These are phyloP conservation scores for Nicator chloris DNA, from an alignment of 2,113 vertebrate genomes.

Conservation along the genomic window DNA sequence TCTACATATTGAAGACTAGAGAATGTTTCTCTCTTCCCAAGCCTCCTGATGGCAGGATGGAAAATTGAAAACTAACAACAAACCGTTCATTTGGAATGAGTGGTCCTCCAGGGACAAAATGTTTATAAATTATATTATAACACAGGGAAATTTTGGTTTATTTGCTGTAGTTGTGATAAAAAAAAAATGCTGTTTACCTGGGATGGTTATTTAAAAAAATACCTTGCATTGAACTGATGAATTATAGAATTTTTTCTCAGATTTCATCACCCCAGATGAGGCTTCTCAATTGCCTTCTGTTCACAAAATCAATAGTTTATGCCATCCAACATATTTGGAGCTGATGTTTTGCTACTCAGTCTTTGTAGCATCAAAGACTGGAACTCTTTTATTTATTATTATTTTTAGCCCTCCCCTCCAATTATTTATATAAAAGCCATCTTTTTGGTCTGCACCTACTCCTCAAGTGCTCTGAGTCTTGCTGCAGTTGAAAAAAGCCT, in stretches of 20 bases:
- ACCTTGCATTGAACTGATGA: not conserved
- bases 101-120: not conserved
- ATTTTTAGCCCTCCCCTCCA: not conserved
- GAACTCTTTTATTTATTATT: not conserved
- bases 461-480: not conserved
- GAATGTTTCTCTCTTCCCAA: not conserved
- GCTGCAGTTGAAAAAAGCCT: not conserved
- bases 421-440: not conserved
- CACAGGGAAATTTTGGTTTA: not conserved
- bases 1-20: not conserved
- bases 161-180: not conserved
- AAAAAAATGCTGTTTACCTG: not conserved
- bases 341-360: not conserved
- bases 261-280: constrained; percentile 25
- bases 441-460: not conserved
- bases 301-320: constrained; percentile 28
- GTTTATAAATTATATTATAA: constrained; percentile 24
- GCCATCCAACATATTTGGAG: not conserved
- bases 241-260: constrained; percentile 13
- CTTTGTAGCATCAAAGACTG: not conserved
- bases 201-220: constrained; percentile 11
- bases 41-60: not conserved
- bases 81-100: not conserved
- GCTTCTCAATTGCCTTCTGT: constrained; percentile 15
- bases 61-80: constrained; percentile 22